Conservation (phyloP, 2,113 vertebrate genomes). For the Psephotus haematonotus region DNA sequence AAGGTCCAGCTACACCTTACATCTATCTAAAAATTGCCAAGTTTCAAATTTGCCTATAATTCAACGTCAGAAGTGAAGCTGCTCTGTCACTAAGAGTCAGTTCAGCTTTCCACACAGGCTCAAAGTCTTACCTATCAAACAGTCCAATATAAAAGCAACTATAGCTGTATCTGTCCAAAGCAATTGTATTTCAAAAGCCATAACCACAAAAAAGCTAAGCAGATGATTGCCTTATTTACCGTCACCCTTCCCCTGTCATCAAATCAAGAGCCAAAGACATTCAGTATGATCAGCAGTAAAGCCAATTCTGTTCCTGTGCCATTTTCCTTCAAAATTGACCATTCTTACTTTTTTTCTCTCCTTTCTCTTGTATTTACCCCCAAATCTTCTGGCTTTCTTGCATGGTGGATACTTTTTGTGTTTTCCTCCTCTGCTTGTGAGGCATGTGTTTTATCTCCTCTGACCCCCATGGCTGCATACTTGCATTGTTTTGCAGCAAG, state of each 20-base stretch:
- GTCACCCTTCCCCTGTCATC: neutral
- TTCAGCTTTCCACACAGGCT: neutral
- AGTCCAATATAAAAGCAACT: neutral
- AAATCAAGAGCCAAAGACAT: neutral
- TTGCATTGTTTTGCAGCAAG: neutral
- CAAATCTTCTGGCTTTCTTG: neutral
- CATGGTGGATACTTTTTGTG: neutral
- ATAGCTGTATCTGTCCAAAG: neutral
- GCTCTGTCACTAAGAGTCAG: neutral
- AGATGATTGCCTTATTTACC: neutral
- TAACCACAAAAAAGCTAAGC: neutral
- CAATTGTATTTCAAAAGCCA: neutral
- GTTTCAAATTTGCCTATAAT: neutral
- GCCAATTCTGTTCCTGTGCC: neutral
- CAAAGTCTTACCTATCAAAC: neutral
- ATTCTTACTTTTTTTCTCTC: neutral
- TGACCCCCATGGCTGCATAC: fast-evolving
- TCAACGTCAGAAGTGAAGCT: neutral
- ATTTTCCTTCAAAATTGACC: neutral
- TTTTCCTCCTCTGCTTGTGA: neutral
- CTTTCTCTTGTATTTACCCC: neutral
- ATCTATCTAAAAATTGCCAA: neutral
- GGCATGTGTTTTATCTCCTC: neutral
- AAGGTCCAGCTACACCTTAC: neutral
- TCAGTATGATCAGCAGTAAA: neutral